Evolutionary conservation across 2,888 invertebrate species (phyloP).

Genomic region (Cephus sareptanus): DNA sequence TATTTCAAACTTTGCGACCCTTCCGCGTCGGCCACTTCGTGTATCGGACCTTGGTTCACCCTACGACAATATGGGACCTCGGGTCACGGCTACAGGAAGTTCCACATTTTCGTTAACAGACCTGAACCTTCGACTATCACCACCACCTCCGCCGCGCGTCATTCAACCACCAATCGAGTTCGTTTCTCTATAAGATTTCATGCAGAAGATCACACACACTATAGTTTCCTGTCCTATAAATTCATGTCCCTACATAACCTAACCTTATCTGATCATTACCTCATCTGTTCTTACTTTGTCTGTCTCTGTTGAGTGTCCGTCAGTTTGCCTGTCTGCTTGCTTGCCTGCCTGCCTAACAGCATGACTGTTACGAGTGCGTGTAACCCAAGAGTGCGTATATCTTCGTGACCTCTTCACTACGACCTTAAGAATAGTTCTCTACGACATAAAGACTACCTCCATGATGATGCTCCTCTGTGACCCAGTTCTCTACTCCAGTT

Average conservation of each 20-base stretch:
- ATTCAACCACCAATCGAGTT: conserved; percentile 71
- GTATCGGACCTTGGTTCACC: conserved; percentile 71
- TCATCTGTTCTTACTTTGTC: conserved; percentile 1
- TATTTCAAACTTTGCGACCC: conserved; percentile 64
- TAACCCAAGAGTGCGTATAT: conserved; percentile 18
- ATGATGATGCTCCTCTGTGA: background rate
- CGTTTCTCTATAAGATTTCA: conserved; percentile 67
- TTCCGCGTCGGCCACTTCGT: conserved; percentile 64
- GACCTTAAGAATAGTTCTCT: background rate
- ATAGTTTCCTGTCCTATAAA: background rate
- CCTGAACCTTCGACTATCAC: conserved; percentile 61
- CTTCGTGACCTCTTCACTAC: background rate
- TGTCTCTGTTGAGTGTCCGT: conserved; percentile 24
- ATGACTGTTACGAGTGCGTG: conserved; percentile 14
- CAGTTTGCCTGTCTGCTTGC: conserved; percentile 39
- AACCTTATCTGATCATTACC: background rate
- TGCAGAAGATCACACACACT: background rate
- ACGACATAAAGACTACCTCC: background rate
- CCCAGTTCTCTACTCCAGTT: background rate
- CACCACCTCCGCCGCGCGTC: conserved; percentile 70
- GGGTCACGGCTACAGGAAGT: conserved; percentile 89
- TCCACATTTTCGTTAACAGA: conserved; percentile 87
- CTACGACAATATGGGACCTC: conserved; percentile 91
- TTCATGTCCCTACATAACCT: background rate
- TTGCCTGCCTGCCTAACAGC: conserved; percentile 37